Evolutionary conservation across 2,888 invertebrate species (phyloP).

Genomic region (Melieria picta): DNA sequence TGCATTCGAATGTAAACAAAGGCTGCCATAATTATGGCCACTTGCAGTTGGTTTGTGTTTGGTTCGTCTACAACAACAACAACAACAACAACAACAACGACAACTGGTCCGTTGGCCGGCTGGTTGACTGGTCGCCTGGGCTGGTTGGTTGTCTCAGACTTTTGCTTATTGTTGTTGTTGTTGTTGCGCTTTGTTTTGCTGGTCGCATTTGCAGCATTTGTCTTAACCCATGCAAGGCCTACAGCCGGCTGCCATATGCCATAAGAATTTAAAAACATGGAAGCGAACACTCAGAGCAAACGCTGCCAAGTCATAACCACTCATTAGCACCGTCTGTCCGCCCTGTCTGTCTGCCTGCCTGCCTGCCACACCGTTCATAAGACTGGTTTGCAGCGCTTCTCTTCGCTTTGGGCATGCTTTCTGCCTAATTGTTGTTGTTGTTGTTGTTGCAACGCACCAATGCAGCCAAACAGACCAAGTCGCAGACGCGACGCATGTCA

Average conservation of each 20-base stretch:
- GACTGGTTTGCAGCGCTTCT: not conserved
- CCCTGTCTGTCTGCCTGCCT: slow-evolving; percentile 4
- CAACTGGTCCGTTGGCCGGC: not conserved
- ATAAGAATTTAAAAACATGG: no score
- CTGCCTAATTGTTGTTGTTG: slow-evolving; percentile 34
- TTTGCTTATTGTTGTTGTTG: not conserved
- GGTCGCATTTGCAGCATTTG: not conserved
- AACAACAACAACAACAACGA: slow-evolving; percentile 18
- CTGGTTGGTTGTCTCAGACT: not conserved
- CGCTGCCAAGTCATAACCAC: slow-evolving; percentile 18
- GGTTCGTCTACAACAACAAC: slow-evolving; percentile 17
- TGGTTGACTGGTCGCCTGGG: slow-evolving; percentile 12
- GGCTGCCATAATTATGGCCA: slow-evolving; percentile 26
- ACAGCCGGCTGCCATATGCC: slow-evolving; percentile 19
- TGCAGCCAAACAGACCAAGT: no score
- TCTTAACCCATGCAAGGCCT: slow-evolving; percentile 1
- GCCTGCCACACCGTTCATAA: slow-evolving; percentile 25
- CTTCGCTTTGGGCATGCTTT: slow-evolving; percentile 19
- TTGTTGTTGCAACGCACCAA: slow-evolving; percentile 31
- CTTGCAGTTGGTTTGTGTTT: slow-evolving; percentile 9
- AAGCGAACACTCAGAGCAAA: no score
- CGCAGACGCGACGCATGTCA: slow-evolving; percentile 29
- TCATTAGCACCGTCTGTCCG: slow-evolving; percentile 27
- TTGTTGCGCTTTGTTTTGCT: not conserved
- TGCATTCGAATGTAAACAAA: slow-evolving; percentile 21